Evolutionary conservation across 2,113 vertebrate genomes (phyloP).

Genomic region (Aepyceros melampus): DNA sequence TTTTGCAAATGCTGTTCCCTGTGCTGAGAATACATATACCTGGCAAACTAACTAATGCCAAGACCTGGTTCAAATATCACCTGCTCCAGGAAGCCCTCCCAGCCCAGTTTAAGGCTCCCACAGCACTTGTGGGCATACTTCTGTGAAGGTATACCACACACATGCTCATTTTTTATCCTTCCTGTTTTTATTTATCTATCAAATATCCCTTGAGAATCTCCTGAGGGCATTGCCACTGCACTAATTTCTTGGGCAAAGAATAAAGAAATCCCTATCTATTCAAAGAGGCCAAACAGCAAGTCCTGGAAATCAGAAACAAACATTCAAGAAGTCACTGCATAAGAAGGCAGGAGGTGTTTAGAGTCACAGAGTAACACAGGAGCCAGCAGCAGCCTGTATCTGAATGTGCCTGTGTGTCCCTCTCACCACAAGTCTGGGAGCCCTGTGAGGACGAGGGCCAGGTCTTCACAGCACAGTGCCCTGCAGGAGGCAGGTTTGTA

Average conservation of each 20-base stretch:
- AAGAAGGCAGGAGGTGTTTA: background rate
- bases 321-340: background rate
- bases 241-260: background rate
- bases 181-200: conserved; percentile 12
- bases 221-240: background rate
- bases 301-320: background rate
- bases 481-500: background rate
- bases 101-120: background rate
- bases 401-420: background rate
- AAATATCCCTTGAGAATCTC: background rate
- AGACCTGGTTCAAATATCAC: background rate
- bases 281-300: background rate
- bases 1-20: background rate
- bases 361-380: background rate
- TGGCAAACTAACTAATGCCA: background rate
- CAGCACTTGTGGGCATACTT: background rate
- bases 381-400: background rate
- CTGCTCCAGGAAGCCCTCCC: background rate
- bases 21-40: background rate
- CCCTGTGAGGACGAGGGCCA: background rate
- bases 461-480: background rate
- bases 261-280: background rate
- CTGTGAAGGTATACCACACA: background rate
- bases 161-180: background rate
- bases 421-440: background rate